A percentile compares a stretch with the other conserved stretches of the same genome.
Evolutionary conservation across 1,140 invertebrate species (phyloP).

Genomic region (Trachelipus rathkii): DNA sequence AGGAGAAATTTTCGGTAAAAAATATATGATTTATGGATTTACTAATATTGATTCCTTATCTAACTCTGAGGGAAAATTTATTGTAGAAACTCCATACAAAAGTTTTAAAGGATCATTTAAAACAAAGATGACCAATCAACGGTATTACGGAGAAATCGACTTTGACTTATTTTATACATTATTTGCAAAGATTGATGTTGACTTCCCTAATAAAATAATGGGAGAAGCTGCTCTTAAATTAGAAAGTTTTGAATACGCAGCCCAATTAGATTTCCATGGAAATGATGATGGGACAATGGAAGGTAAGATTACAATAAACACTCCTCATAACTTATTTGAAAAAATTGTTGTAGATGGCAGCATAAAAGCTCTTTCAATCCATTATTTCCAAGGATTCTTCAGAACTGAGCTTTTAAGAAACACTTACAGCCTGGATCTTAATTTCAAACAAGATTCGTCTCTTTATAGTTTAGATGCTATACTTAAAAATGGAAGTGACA

Average conservation of each 20-base stretch:
- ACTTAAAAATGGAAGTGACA: not conserved
- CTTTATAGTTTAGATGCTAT: not conserved
- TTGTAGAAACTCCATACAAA: constrained; percentile 32
- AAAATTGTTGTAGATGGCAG: not conserved
- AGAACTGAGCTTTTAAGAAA: not conserved
- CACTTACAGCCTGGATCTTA: not conserved
- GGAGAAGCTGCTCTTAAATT: not conserved
- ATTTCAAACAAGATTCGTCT: not conserved
- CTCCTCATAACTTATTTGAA: not conserved
- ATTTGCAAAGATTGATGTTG: not conserved
- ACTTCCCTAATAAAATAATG: not conserved
- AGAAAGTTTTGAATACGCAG: not conserved
- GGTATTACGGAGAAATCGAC: not conserved
- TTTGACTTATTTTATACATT: not conserved
- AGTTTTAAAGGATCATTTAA: constrained; percentile 32
- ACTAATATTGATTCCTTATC: constrained; percentile 27
- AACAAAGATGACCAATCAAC: not conserved
- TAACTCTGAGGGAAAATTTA: constrained; percentile 39
- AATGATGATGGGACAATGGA: not conserved
- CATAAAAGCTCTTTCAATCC: not conserved
- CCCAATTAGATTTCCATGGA: not conserved
- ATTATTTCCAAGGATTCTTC: not conserved
- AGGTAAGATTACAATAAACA: not conserved
- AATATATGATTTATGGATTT: constrained; percentile 31
- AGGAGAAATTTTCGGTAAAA: constrained; percentile 36